Percentiles rank a stretch among this genome's conserved stretches.
These are phyloP conservation scores for Irena cyanogastra DNA, from an alignment of 2,113 vertebrate genomes.

Conservation along the genomic window DNA sequence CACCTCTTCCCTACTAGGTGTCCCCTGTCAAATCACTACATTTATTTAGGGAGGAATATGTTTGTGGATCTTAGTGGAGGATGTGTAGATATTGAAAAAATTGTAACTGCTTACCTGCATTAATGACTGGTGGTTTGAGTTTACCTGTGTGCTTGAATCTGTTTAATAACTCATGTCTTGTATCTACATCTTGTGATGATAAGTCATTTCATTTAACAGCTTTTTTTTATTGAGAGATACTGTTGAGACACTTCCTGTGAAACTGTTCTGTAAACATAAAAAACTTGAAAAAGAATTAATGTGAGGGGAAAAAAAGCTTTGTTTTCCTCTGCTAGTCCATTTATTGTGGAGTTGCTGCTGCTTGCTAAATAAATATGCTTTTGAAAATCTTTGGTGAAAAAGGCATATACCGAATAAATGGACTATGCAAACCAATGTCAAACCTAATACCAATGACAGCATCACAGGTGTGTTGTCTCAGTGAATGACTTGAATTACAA, in stretches of 20 bases:
- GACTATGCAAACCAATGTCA: neutral
- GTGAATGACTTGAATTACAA: conserved; percentile 60
- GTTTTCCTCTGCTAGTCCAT: conserved; percentile 20
- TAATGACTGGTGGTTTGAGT: conserved; percentile 1
- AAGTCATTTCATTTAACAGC: conserved; percentile 58
- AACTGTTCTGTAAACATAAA: neutral
- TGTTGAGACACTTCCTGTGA: conserved; percentile 57
- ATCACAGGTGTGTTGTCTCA: conserved; percentile 36
- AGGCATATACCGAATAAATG: conserved; percentile 50
- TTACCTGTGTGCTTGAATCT: conserved; percentile 32
- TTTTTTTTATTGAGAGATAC: conserved; percentile 50
- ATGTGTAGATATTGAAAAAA: neutral
- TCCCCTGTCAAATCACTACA: neutral
- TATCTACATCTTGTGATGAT: conserved; percentile 57
- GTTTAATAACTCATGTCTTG: conserved; percentile 58
- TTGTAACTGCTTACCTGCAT: neutral
- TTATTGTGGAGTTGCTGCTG: conserved; percentile 49
- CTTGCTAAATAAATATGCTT: conserved; percentile 52
- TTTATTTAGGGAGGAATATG: neutral
- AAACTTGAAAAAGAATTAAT: neutral
- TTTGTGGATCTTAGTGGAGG: neutral
- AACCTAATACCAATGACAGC: neutral
- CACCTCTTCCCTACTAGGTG: neutral
- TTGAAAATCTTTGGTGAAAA: neutral
- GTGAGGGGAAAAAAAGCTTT: neutral